These are phyloP conservation scores for Drosophila rufa DNA, from an alignment of 1,140 invertebrate species.

Conservation along the genomic window DNA sequence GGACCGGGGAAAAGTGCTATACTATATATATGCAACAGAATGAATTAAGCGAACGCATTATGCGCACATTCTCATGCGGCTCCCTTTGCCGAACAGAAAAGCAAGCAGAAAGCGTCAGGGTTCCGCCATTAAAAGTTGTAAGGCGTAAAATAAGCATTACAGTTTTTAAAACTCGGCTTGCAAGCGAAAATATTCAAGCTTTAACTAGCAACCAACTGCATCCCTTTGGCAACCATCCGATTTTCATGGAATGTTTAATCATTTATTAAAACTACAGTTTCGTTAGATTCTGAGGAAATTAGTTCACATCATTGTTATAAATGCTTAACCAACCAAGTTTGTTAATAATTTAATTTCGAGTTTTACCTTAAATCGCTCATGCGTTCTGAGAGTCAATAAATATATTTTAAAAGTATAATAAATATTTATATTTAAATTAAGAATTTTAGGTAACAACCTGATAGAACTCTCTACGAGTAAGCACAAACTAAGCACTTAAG, in stretches of 20 bases:
- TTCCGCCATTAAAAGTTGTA: constrained; percentile 14
- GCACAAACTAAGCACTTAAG: neutral
- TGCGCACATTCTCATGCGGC: constrained; percentile 7
- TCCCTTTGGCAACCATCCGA: neutral
- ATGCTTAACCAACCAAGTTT: too few species aligned
- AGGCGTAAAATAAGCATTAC: constrained; percentile 13
- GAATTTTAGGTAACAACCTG: neutral
- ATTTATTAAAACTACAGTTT: neutral
- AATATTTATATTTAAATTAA: neutral
- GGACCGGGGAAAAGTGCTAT: neutral
- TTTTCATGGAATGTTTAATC: neutral
- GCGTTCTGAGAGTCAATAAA: too few species aligned
- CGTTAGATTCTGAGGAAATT: neutral
- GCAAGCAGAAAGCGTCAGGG: neutral
- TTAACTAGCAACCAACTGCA: neutral
- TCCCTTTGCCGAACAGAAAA: neutral
- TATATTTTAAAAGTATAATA: neutral
- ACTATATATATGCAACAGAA: constrained; percentile 6
- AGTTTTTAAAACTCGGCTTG: constrained; percentile 1
- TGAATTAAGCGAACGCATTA: constrained; percentile 20
- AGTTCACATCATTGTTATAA: neutral
- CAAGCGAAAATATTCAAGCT: neutral
- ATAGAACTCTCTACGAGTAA: neutral
- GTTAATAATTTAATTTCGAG: too few species aligned
- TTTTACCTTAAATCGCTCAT: too few species aligned